Conservation (phyloP, 2,797 vertebrate genomes). For the Tenualosa thibaudeaui region DNA sequence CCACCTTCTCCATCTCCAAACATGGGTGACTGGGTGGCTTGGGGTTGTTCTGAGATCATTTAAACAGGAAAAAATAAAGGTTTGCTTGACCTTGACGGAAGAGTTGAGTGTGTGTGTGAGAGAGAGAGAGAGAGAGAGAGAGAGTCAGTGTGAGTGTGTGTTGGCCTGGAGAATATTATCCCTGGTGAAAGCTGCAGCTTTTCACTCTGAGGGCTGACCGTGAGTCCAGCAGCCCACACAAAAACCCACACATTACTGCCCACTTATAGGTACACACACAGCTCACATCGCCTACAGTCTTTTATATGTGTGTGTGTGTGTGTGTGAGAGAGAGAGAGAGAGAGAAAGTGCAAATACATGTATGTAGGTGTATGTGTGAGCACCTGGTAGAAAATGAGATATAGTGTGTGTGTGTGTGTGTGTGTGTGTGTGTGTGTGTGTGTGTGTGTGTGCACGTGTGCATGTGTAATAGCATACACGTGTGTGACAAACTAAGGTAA, state of each 20-base stretch:
- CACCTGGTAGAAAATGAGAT: neutral
- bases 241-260: constrained; percentile 8
- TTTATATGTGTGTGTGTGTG: neutral
- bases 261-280: constrained; percentile 5
- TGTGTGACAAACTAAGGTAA: neutral
- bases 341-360: neutral
- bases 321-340: neutral
- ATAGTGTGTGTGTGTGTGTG: neutral
- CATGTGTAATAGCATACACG: neutral
- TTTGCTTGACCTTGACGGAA: neutral
- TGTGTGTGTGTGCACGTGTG: neutral
- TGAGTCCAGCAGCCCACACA: constrained; percentile 11
- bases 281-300: neutral
- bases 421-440: neutral
- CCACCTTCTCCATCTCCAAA: neutral
- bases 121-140: neutral
- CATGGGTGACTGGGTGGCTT: neutral
- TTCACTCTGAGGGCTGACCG: neutral
- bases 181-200: constrained; percentile 2
- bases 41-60: neutral
- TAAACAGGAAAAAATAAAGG: neutral
- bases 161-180: neutral
- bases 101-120: neutral
- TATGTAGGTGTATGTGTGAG: neutral
- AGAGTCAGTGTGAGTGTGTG: neutral